Evolutionary conservation across 1,140 invertebrate species (phyloP), one percentile per base, ranked within the genome.

Genomic region (Nasonia vitripennis): DNA sequence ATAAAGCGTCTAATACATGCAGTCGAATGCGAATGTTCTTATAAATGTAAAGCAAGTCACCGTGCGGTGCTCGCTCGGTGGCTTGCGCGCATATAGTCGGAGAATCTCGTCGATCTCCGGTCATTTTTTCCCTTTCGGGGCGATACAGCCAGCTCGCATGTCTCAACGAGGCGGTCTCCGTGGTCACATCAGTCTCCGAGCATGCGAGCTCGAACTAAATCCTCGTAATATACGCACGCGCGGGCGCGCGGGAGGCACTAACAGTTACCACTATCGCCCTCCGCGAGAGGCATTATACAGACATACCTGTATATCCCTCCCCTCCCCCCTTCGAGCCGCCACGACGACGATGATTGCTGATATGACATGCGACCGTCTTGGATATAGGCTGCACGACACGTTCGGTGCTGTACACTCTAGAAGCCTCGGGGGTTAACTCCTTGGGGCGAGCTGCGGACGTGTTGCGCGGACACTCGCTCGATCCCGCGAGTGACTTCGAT

Each of bases 291-390:
- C 88, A 91, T 91, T 92, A 93, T 93, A 91, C 90, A 91, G 90
- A 92, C 91, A 92, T 92, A 92, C 91, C 90, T 92, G 91, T 92
- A 92, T 92, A 85, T 85, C 78, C 78, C 51, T 89, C 89, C 90
- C 86, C 51, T n/a, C 55, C 20, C 17, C 55, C 55, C n/a, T 62
- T 62, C 55, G 2, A 62, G 55, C 51, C 14, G 10, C 48, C 5
- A 6, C 17, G 74, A 89, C 17, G 74, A 89, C 90, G 92, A 93
- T 93, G 90, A 93, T 93, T 92, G 92, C 92, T 92, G 93, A 93
- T 93, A 93, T 93, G 93, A 92, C 93, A 93, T 93, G 92, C 93
- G 90, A 93, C 91, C 92, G 91, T 92, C 91, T 92, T 91, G 90
- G 20, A 90, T 91, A 90, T 89, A 90, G 87, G 87, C 89, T 91